Percentiles rank a stretch among this genome's conserved stretches.
These are phyloP conservation scores for Montipora cactus DNA, from an alignment of 64 coral and sea anemone genomes.

Conservation along the genomic window DNA sequence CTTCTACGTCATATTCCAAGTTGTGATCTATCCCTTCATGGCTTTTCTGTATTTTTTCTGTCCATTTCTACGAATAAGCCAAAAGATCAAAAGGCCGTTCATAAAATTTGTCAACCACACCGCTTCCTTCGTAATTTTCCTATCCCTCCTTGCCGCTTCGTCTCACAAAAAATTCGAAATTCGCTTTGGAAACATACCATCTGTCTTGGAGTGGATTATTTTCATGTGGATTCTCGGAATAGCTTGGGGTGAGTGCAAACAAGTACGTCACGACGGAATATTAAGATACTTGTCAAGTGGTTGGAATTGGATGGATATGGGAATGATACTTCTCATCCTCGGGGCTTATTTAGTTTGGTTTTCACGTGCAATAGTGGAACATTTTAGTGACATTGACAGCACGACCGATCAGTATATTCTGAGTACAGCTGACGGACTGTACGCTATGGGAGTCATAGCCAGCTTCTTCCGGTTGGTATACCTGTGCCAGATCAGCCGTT, in stretches of 20 bases:
- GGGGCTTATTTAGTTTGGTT: slow-evolving; percentile 91
- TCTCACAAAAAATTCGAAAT: slow-evolving; percentile 82
- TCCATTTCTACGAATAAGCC: slow-evolving; percentile 72
- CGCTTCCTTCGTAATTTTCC: slow-evolving; percentile 83
- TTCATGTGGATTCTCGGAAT: slow-evolving; percentile 92
- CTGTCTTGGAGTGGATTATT: slow-evolving; percentile 71
- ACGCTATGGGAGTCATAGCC: slow-evolving; percentile 87
- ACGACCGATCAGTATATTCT: slow-evolving; percentile 43
- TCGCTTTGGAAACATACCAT: slow-evolving; percentile 78
- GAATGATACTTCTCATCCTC: slow-evolving; percentile 84
- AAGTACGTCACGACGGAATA: slow-evolving; percentile 81
- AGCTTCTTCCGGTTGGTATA: slow-evolving; percentile 97
- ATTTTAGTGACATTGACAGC: neutral
- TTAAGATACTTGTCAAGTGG: slow-evolving; percentile 86
- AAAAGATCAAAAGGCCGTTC: slow-evolving; percentile 91
- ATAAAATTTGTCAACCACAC: slow-evolving; percentile 99
- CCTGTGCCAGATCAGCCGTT: slow-evolving; percentile 95
- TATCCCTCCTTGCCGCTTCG: slow-evolving; percentile 76
- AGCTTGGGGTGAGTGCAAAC: slow-evolving; percentile 93
- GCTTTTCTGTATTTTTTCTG: slow-evolving; percentile 85
- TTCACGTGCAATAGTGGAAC: slow-evolving; percentile 20
- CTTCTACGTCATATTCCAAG: slow-evolving; percentile 84
- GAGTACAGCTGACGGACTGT: slow-evolving; percentile 86
- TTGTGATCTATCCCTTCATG: slow-evolving; percentile 89
- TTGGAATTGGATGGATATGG: slow-evolving; percentile 99